A percentile compares a stretch with the other conserved stretches of the same genome.
These are phyloP conservation scores for Drosophila ohnishii DNA, from an alignment of 1,140 invertebrate genomes.

Conservation along the genomic window DNA sequence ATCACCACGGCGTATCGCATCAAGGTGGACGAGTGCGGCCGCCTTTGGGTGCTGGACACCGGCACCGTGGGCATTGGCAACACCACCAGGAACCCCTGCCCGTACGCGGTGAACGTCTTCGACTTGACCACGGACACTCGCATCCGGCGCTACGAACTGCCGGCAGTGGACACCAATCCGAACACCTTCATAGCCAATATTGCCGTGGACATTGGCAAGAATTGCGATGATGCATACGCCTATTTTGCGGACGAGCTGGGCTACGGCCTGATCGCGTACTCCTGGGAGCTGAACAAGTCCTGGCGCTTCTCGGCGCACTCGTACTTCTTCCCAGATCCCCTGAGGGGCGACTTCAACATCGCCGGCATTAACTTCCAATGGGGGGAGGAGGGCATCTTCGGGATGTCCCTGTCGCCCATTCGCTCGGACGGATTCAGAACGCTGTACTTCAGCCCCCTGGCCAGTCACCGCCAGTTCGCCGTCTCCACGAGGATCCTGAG, in stretches of 20 bases:
- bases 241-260: constrained; percentile 92
- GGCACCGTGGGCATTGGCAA: constrained; percentile 91
- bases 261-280: constrained; percentile 91
- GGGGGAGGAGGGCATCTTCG: constrained; percentile 91
- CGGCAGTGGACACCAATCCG: constrained; percentile 88
- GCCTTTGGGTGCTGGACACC: constrained; percentile 92
- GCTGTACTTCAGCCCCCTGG: constrained; percentile 90
- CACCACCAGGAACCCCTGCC: constrained; percentile 89
- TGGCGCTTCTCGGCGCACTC: constrained; percentile 89
- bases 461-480: constrained; percentile 89
- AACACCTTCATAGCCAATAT: constrained; percentile 93
- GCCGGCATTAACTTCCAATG: constrained; percentile 92
- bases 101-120: constrained; percentile 89
- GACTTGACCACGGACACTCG: constrained; percentile 89
- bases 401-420: constrained; percentile 88
- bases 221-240: constrained; percentile 90
- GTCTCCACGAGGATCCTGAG: constrained; percentile 89
- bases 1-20: constrained; percentile 90
- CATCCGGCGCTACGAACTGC: constrained; percentile 88
- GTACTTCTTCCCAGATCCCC: constrained; percentile 91
- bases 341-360: constrained; percentile 90
- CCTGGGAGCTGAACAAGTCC: constrained; percentile 88
- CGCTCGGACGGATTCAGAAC: constrained; percentile 87
- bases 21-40: constrained; percentile 89
- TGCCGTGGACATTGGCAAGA: constrained; percentile 89